Evolutionary conservation across 2,888 invertebrate species (phyloP), one percentile per base, ranked within the genome.

Genomic region (Entomobrya proxima): DNA sequence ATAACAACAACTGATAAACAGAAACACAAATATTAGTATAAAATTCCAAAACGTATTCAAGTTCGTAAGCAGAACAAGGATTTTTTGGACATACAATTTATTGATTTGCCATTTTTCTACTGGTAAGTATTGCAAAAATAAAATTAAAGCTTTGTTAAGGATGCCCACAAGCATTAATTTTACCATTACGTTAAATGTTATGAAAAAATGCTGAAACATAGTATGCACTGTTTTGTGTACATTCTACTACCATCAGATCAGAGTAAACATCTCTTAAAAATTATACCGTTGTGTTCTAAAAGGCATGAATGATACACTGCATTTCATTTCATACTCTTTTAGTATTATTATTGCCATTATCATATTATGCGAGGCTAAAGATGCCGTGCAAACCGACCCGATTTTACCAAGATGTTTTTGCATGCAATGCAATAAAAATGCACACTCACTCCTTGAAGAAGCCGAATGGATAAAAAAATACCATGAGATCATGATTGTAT

Each of bases 251-350:
- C n/a, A n/a, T n/a, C n/a, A n/a, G n/a, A n/a, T n/a, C n/a, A n/a
- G n/a, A 47, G 15, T 15, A n/a, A 47, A 15, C n/a, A 47, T n/a
- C 13, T 13, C 11, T 13, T 4, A 47, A 47, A 47, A 47, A 15
- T 44, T 47, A 30, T 72, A 72, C 72, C 72, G 72, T 72, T 72
- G 72, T 72, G 30, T 72, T 30, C 72, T 72, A 72, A 72, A 32
- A 72, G 50, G 72, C 47, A 50, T 72, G 27, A n/a, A 32, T 50
- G 47, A 72, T 72, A 44, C 27, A 27, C 47, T 18, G 72, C 18
- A n/a, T 50, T 50, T 47, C 18, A n/a, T 50, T 50, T 47, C 47
- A 30, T 50, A 72, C 47, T 2, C 32, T 72, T 9, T 27, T 69
- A 69, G 30, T 50, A 44, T 69, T 21, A 47, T 15, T 7, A n/a